Evolutionary conservation across 2,888 invertebrate genomes (phyloP).

Genomic region (Sphaeridia pumilis): DNA sequence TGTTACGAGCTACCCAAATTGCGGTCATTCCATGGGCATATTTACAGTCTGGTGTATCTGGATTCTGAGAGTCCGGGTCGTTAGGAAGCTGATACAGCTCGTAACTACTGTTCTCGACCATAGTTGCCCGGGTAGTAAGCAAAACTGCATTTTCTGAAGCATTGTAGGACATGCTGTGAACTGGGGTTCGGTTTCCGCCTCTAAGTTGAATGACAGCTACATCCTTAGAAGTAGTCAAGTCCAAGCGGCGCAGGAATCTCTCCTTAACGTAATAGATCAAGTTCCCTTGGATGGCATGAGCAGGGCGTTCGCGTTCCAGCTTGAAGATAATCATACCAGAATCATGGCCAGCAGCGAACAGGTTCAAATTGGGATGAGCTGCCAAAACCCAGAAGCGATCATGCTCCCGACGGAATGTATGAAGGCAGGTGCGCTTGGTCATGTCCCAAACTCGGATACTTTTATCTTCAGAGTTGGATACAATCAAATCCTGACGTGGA

Average conservation of each 20-base stretch:
- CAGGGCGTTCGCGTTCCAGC: conserved; percentile 88
- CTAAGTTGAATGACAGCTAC: conserved; percentile 83
- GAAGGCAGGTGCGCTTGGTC: conserved; percentile 81
- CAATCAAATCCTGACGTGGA: conserved; percentile 87
- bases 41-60: conserved; percentile 56
- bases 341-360: conserved; percentile 99
- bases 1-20: conserved; percentile 91
- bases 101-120: conserved; percentile 80
- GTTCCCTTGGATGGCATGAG: conserved; percentile 87
- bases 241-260: conserved; percentile 73
- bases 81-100: conserved; percentile 85
- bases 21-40: conserved; percentile 83
- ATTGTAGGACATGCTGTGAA: conserved; percentile 85
- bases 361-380: conserved; percentile 84
- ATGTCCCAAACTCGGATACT: conserved; percentile 98
- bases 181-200: conserved; percentile 61
- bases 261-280: conserved; percentile 93
- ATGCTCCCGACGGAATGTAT: conserved; percentile 86
- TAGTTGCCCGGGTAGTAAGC: conserved; percentile 66
- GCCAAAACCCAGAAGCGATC: conserved; percentile 97
- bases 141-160: conserved; percentile 93
- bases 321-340: conserved; percentile 89
- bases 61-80: conserved; percentile 48
- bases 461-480: conserved; percentile 96
- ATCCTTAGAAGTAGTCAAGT: conserved; percentile 88